Evolutionary conservation across 92 coral and sea anemone species (phyloP).

Genomic region (Zoanthus solanderi): DNA sequence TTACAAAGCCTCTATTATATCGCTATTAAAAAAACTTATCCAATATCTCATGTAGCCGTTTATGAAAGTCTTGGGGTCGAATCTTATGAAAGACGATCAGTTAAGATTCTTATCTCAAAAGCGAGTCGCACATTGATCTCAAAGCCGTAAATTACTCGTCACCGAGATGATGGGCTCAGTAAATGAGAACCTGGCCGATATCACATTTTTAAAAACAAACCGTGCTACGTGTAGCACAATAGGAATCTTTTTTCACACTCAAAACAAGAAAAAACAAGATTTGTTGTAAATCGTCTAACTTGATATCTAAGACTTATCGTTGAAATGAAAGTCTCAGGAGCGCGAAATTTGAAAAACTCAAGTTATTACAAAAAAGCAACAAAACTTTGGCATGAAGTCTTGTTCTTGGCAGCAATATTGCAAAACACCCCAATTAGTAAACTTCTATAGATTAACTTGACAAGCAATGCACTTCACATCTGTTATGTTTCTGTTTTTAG

Average conservation of each 20-base stretch:
- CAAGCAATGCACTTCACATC: neutral
- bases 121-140: conserved; percentile 32
- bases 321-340: too few relatives aligned
- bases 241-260: too few relatives aligned
- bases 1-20: conserved; percentile 23
- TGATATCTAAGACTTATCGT: too few relatives aligned
- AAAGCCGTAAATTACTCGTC: conserved; percentile 29
- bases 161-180: neutral
- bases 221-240: too few relatives aligned
- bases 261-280: too few relatives aligned
- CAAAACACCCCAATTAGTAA: conserved; percentile 2
- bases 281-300: too few relatives aligned
- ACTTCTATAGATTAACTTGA: neutral
- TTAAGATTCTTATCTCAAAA: conserved; percentile 38
- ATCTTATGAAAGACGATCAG: neutral
- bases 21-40: conserved; percentile 24
- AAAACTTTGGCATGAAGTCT: neutral
- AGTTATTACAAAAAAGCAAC: neutral
- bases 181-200: neutral
- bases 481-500: conserved; percentile 15
- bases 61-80: neutral
- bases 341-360: too few relatives aligned
- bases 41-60: neutral
- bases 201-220: neutral
- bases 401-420: neutral